These are phyloP conservation scores for Bombus waltoni DNA, from an alignment of 1,140 invertebrate genomes.

Conservation along the genomic window DNA sequence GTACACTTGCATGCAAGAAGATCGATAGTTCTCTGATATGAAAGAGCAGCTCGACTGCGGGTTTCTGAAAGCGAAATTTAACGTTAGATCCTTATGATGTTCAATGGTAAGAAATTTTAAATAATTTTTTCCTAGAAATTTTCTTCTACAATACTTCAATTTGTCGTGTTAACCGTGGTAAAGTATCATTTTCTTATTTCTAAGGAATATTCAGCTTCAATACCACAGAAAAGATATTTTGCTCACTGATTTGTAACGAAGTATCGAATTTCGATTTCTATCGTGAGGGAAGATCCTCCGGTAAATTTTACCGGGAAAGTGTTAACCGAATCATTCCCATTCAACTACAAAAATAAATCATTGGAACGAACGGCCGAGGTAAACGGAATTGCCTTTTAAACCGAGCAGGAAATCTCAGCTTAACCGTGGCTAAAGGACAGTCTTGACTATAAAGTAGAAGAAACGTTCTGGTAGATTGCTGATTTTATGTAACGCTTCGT, in stretches of 20 bases:
- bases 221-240: neutral
- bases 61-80: constrained; percentile 82
- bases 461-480: neutral
- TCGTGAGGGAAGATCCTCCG: neutral
- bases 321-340: neutral
- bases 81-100: neutral
- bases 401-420: neutral
- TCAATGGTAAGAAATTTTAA: neutral
- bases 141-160: neutral
- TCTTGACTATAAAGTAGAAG: neutral
- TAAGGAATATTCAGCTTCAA: neutral
- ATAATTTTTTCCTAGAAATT: neutral
- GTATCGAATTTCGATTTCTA: neutral
- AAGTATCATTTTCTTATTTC: neutral
- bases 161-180: neutral
- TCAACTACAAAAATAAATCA: neutral
- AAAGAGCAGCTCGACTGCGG: constrained; percentile 90
- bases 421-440: neutral
- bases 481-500: neutral
- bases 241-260: neutral
- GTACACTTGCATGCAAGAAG: constrained; percentile 92
- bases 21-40: constrained; percentile 90
- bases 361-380: neutral
- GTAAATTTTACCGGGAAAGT: neutral
- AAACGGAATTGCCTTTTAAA: neutral